phyloP scores from a whole-genome alignment of 2,888 invertebrate species.

The Matsumyia berberina region DNA sequence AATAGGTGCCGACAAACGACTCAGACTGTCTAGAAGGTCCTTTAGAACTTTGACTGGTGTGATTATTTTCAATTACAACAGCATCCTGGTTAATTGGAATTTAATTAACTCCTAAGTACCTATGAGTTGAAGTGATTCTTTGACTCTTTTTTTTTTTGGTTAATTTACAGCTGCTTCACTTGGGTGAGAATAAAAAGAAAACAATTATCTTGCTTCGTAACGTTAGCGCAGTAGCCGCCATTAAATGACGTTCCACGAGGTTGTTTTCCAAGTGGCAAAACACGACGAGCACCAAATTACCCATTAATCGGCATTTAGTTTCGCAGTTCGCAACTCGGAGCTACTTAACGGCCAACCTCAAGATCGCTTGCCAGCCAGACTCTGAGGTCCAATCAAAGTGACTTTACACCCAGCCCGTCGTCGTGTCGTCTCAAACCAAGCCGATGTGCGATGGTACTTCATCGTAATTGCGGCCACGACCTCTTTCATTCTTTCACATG shows the following conservation, averaged over 20 bases:
- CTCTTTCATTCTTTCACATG: constrained; percentile 65
- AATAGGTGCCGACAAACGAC: too few relatives aligned
- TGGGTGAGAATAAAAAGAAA: constrained; percentile 14
- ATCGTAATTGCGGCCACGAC: constrained; percentile 73
- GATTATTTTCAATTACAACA: neutral
- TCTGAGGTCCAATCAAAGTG: constrained; percentile 64
- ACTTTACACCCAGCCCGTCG: constrained; percentile 42
- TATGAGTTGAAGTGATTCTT: neutral
- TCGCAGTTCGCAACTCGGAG: constrained; percentile 67
- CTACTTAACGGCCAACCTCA: constrained; percentile 64
- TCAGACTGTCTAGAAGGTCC: neutral
- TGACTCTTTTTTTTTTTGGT: neutral
- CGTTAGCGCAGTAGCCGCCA: constrained; percentile 53
- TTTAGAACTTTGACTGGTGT: neutral
- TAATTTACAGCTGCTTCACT: constrained; percentile 13
- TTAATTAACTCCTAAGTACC: constrained; percentile 17
- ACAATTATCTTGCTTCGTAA: constrained; percentile 28
- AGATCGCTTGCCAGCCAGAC: constrained; percentile 49
- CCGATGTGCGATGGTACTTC: constrained; percentile 63
- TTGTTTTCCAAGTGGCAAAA: constrained; percentile 71
- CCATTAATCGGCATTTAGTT: constrained; percentile 75
- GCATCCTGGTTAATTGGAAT: constrained; percentile 12
- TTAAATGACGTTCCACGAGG: constrained; percentile 63
- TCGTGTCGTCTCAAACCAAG: constrained; percentile 3
- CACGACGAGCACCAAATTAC: constrained; percentile 73